Evolutionary conservation across 2,113 vertebrate genomes (phyloP), one percentile per base, ranked within the genome.

Genomic region (Dermatemys mawii): DNA sequence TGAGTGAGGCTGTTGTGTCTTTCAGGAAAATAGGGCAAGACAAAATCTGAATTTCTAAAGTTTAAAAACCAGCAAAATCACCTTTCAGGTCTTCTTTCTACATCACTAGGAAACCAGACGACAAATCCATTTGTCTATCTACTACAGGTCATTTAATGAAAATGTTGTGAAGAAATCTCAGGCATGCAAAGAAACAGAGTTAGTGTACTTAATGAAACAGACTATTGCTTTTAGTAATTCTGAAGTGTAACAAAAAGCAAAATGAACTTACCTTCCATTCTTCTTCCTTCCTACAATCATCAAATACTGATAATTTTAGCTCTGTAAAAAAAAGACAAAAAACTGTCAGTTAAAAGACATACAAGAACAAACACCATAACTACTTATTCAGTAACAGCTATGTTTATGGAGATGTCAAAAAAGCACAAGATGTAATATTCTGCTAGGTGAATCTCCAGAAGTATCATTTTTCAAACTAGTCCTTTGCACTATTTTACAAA

Each of bases 221-320:
- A 67, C 32, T 29, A 81, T n/a, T 41, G 49, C 3, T 17, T 76
- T 27, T 53, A 83, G 41, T 10, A 0, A 78, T 38, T 35, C n/a
- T 55, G 54, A 76, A 29, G 81, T 94, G 16, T 78, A 35, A 55
- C 1, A 73, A 92, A 79, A 35, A n/a, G 32, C 41, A 92, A 96
- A 49, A 9, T 35, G 81, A 83, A 85, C 6, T 80, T 98, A 98
- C 98, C 98, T 98, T 98, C 98, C 98, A 98, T 96, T 98, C 98
- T 6, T 97, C 98, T 91, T 98, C 98, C 94, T 98, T 98, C 82
- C 60, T 97, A 80, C 97, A 98, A 89, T 98, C 98, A 96, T 98
- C 98, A 92, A 98, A 97, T 24, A 98, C 41, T 55, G 86, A 24
- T 80, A 97, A 89, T 97, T 98, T 98, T 85, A 98, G 94, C 76